These are phyloP conservation scores for Corella eumyota DNA, from an alignment of 23 tunicate genomes.

Conservation along the genomic window DNA sequence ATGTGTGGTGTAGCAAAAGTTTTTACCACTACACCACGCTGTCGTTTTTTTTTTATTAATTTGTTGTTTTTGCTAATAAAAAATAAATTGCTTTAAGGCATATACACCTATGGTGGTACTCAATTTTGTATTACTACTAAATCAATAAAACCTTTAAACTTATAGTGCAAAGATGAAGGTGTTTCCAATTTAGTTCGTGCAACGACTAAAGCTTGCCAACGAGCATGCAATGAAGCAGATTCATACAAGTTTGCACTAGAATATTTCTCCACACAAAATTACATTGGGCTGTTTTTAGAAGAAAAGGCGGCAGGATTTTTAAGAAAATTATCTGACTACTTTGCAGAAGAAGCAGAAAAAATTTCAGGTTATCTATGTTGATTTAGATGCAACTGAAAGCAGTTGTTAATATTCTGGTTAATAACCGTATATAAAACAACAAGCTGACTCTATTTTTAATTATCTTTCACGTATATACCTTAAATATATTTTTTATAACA, in stretches of 20 bases:
- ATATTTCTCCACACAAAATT: slow-evolving; percentile 71
- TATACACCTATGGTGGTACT: no score
- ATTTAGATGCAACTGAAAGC: no score
- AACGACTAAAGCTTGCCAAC: slow-evolving; percentile 27
- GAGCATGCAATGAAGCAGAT: slow-evolving; percentile 6
- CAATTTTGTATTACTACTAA: no score
- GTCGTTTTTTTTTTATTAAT: no score
- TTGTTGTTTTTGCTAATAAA: no score
- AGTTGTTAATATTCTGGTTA: background rate
- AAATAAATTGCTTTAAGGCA: no score
- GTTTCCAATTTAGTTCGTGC: slow-evolving; percentile 44
- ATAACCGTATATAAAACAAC: background rate
- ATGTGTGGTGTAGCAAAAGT: no score
- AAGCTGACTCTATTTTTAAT: background rate
- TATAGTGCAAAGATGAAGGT: slow-evolving; percentile 80
- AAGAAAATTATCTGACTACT: slow-evolving; percentile 52
- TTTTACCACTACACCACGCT: no score
- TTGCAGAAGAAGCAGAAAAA: slow-evolving; percentile 51
- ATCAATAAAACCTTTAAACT: no score
- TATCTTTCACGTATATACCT: background rate
- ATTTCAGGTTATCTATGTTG: slow-evolving; percentile 59
- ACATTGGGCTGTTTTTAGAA: slow-evolving; percentile 83
- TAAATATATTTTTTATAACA: background rate
- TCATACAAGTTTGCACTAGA: slow-evolving; percentile 48
- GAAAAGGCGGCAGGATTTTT: slow-evolving; percentile 51